Percentiles rank a stretch among this genome's conserved stretches.
Evolutionary conservation across 2,113 vertebrate species (phyloP).

Genomic region (Diglossa brunneiventris): DNA sequence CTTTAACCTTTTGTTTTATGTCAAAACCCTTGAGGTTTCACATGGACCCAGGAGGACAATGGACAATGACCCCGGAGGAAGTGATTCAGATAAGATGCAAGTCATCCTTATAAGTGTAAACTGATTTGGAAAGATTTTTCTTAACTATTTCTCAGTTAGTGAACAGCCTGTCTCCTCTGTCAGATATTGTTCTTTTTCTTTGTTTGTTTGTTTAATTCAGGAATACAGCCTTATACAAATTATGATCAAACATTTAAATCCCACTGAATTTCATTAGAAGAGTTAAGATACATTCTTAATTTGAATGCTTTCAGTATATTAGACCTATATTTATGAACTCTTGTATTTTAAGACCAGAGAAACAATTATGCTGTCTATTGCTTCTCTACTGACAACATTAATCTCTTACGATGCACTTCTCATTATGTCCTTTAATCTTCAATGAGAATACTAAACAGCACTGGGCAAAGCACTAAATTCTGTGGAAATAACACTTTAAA

Average conservation of each 20-base stretch:
- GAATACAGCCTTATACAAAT: not conserved
- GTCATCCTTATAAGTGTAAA: not conserved
- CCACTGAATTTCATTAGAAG: not conserved
- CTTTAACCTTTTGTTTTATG: not conserved
- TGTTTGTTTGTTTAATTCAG: not conserved
- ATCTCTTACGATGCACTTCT: not conserved
- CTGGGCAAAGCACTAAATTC: not conserved
- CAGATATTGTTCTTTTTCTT: not conserved
- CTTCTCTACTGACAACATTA: not conserved
- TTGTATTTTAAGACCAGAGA: not conserved
- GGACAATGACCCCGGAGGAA: not conserved
- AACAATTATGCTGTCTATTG: not conserved
- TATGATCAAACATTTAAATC: not conserved
- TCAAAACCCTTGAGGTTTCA: not conserved
- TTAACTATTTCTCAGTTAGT: not conserved
- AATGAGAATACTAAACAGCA: not conserved
- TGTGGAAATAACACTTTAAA: not conserved
- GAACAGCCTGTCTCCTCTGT: not conserved
- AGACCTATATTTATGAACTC: not conserved
- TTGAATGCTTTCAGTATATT: not conserved
- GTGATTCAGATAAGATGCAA: not conserved
- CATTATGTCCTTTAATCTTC: not conserved
- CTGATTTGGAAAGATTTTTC: not conserved
- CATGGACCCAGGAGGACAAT: not conserved
- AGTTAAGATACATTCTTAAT: not conserved